Percentiles rank a stretch among this genome's conserved stretches.
These are phyloP conservation scores for Pteromalus puparum DNA, from an alignment of 1,140 invertebrate species.

Conservation along the genomic window DNA sequence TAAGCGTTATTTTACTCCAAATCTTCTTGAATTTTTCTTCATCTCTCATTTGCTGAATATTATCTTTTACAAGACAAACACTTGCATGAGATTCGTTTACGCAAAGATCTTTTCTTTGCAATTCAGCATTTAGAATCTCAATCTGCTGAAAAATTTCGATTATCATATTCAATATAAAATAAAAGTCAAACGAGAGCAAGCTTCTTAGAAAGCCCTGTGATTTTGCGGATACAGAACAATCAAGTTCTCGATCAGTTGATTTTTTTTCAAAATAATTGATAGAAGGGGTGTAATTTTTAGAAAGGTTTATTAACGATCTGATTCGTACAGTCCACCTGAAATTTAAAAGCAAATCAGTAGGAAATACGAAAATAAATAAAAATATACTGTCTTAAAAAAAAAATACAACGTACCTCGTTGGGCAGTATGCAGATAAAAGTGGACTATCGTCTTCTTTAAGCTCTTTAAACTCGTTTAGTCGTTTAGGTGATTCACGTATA, in stretches of 20 bases:
- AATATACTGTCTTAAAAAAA: not conserved
- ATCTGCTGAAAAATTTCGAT: conserved; percentile 49
- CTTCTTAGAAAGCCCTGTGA: conserved; percentile 47
- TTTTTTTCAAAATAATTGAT: conserved; percentile 44
- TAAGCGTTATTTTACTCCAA: too few relatives aligned
- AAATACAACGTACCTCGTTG: not conserved
- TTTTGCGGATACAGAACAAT: conserved; percentile 50
- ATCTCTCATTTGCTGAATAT: too few relatives aligned
- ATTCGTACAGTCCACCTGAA: conserved; percentile 53
- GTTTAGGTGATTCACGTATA: conserved; percentile 52
- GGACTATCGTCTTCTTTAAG: not conserved
- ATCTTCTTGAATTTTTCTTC: too few relatives aligned
- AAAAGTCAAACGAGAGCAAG: conserved; percentile 46
- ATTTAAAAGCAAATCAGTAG: conserved; percentile 16
- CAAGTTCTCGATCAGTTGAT: conserved; percentile 10
- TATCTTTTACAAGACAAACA: conserved; percentile 38
- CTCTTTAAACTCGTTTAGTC: conserved; percentile 25
- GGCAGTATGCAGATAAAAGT: not conserved
- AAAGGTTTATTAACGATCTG: conserved; percentile 48
- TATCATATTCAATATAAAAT: conserved; percentile 47
- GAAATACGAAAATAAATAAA: not conserved
- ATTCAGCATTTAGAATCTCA: conserved; percentile 53
- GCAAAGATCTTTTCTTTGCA: conserved; percentile 46
- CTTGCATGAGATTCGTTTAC: conserved; percentile 51
- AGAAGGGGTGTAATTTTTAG: conserved; percentile 39